Percentiles rank a stretch among this genome's conserved stretches.
Conservation (phyloP, 2,797 vertebrate genomes). For the Botia almorhae region DNA sequence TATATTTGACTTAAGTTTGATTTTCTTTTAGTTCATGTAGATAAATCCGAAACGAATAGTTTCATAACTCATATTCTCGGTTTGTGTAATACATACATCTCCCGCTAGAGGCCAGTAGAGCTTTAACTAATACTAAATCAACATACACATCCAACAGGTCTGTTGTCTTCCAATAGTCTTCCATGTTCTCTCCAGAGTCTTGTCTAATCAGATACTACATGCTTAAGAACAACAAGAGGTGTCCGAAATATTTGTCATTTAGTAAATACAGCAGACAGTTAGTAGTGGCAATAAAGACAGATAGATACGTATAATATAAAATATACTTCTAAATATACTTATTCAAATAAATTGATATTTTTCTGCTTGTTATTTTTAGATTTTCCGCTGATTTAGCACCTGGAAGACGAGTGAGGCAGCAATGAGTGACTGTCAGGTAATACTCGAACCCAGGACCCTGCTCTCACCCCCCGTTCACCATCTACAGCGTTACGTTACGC, state of each 20-base stretch:
- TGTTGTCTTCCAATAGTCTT: too few species aligned
- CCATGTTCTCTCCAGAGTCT: too few species aligned
- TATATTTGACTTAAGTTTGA: not conserved
- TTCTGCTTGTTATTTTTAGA: not conserved
- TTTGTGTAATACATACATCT: not conserved
- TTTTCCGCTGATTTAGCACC: conserved; percentile 81
- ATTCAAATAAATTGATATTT: not conserved
- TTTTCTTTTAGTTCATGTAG: not conserved
- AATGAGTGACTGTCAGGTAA: conserved; percentile 86
- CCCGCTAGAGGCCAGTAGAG: conserved; percentile 28
- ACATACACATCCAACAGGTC: not conserved
- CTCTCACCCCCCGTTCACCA: conserved; percentile 92
- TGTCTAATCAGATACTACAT: too few species aligned
- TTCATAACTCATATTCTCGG: not conserved
- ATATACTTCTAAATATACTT: too few species aligned
- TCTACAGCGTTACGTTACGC: conserved; percentile 89
- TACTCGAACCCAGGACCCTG: conserved; percentile 87
- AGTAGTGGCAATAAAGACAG: too few species aligned
- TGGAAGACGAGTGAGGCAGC: conserved; percentile 90
- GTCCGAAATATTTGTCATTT: not conserved
- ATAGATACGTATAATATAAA: too few species aligned
- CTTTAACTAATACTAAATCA: not conserved
- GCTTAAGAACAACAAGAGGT: not conserved
- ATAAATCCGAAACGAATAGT: not conserved
- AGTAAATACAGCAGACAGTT: too few species aligned